Conservation (phyloP, 2,797 vertebrate species). For the Erethizon dorsatum region DNA sequence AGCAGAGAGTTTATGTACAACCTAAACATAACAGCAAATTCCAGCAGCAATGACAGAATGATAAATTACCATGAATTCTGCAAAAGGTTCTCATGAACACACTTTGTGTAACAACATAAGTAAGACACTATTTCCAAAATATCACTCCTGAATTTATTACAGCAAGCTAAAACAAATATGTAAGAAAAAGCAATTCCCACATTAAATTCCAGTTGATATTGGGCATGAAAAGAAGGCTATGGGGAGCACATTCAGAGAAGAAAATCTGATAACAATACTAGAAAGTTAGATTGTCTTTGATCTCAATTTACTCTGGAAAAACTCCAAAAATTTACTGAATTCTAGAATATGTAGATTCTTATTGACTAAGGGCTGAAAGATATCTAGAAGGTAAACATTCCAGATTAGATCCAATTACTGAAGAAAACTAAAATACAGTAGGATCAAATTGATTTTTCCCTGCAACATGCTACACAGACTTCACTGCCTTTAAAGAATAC, state of each 20-base stretch:
- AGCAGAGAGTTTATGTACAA: background rate
- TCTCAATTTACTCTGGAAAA: background rate
- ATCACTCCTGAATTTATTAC: background rate
- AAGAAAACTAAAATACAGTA: conserved; percentile 6
- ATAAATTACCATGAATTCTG: background rate
- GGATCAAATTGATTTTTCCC: conserved; percentile 1
- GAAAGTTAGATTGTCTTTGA: background rate
- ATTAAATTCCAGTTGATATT: background rate
- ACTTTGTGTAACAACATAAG: background rate
- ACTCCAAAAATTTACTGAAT: background rate
- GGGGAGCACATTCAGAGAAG: background rate
- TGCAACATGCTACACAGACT: background rate
- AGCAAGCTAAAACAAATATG: background rate
- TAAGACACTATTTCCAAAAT: background rate
- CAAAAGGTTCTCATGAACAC: background rate
- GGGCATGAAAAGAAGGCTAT: background rate
- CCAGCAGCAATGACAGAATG: background rate
- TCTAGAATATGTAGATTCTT: background rate
- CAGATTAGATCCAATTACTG: background rate
- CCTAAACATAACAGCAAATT: background rate
- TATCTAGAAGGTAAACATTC: background rate
- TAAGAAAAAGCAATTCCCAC: background rate
- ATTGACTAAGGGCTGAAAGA: background rate
- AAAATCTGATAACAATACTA: background rate
- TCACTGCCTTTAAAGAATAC: conserved; percentile 8